Evolutionary conservation across 2,113 vertebrate genomes (phyloP).

Genomic region (Tragelaphus imberbis): DNA sequence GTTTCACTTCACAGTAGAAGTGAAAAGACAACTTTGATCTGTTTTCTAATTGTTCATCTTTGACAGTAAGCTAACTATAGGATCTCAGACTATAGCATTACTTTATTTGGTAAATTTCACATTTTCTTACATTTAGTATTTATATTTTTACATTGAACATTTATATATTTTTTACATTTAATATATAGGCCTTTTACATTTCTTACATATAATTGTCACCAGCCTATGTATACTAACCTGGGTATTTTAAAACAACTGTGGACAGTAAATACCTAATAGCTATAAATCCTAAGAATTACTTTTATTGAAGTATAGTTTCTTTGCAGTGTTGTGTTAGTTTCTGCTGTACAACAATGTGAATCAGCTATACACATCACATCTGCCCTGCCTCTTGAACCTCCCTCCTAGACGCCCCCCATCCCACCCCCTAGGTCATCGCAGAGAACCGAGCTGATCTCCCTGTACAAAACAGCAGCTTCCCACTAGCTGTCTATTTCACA

Average conservation of each 20-base stretch:
- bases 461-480: neutral
- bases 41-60: neutral
- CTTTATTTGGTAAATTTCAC: neutral
- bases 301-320: neutral
- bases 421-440: neutral
- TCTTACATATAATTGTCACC: neutral
- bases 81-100: neutral
- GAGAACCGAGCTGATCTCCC: neutral
- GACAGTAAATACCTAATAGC: neutral
- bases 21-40: neutral
- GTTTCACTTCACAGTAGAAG: neutral
- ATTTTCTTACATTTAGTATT: neutral
- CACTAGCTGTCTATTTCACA: neutral
- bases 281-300: neutral
- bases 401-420: neutral
- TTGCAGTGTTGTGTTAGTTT: neutral
- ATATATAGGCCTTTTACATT: neutral
- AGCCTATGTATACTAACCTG: neutral
- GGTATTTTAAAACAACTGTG: neutral
- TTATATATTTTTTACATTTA: neutral
- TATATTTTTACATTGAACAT: neutral
- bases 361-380: neutral
- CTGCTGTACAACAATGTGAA: neutral
- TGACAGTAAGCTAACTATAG: neutral
- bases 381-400: neutral